Percentiles rank a stretch among this genome's conserved stretches.
Conservation (phyloP, 2,797 vertebrate species). For the Molossus alvarezi region DNA sequence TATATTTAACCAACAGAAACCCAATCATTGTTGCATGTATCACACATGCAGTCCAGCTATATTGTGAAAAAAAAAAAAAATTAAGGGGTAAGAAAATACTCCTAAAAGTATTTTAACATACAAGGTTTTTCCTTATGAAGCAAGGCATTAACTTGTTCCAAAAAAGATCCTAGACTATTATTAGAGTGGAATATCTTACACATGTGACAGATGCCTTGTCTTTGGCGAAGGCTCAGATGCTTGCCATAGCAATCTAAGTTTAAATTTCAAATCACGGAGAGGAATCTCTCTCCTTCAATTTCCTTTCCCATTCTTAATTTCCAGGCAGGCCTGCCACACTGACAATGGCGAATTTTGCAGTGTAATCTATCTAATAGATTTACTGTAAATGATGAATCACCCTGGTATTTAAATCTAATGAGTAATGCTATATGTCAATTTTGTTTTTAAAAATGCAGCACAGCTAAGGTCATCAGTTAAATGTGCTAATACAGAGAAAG, state of each 20-base stretch:
- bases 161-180: constrained; percentile 87
- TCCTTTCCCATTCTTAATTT: constrained; percentile 88
- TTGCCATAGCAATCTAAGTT: constrained; percentile 86
- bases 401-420: constrained; percentile 89
- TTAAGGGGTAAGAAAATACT: constrained; percentile 83
- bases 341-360: constrained; percentile 82
- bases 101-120: constrained; percentile 81
- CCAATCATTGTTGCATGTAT: constrained; percentile 71
- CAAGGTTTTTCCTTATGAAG: constrained; percentile 82
- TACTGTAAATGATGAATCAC: constrained; percentile 91
- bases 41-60: constrained; percentile 78
- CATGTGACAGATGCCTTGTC: constrained; percentile 87
- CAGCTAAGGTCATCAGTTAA: constrained; percentile 88
- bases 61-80: constrained; percentile 47
- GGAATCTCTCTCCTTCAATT: constrained; percentile 88
- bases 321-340: constrained; percentile 84
- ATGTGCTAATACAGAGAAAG: constrained; percentile 84
- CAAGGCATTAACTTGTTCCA: constrained; percentile 83
- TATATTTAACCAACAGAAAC: constrained; percentile 83
- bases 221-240: constrained; percentile 84
- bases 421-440: constrained; percentile 86
- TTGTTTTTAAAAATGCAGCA: constrained; percentile 87
- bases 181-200: constrained; percentile 88
- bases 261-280: constrained; percentile 89
- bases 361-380: constrained; percentile 87